Base-by-base conservation (phyloP, 2,113 vertebrate species). In the Centropus bengalensis region DNA sequence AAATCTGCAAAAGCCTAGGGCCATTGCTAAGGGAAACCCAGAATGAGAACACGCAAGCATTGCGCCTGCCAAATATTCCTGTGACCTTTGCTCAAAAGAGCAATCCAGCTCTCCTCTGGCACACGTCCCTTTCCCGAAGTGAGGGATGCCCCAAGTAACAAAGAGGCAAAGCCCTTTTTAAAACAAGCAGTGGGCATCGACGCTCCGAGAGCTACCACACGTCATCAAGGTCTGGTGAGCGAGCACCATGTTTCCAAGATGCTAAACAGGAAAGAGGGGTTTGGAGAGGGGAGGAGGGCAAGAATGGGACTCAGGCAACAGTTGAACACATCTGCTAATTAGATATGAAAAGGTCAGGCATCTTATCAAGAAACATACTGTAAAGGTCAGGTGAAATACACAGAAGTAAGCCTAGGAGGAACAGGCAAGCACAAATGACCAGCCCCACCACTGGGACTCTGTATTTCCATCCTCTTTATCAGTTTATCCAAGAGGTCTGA, bases 261-360 rank as follows among this genome's bases (percentile, higher is more conserved):
- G 77, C 79, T 80, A 60, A 71, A 70, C 62, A 74, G 62, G 49
- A 54, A 71, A 71, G 21, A 66, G 30, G 73, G 42, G 22, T 1
- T 63, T 14, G 40, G 71, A 67, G 12, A 19, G 6, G n/a, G 23
- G 20, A 44, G 38, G 32, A 38, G 69, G 51, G n/a, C 33, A 83
- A 11, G 51, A 47, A 45, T 2, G 17, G 62, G 62, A 93, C 82
- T 67, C 54, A 32, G 91, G 83, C 89, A 93, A n/a, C 54, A 78
- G 56, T 6, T 75, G 80, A 42, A 67, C 15, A 47, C 0, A 45
- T 73, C 33, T 81, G 27, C 80, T 97, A 85, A 96, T 60, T 32
- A 56, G 87, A 96, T 89, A 54, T 96, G 96, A 96, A 96, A 97
- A 97, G 97, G 97, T 45, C 96, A 94, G 74, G 77, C 49, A 70